phyloP scores from a whole-genome alignment of 2,888 invertebrate species.

The Thymelicus lineola region DNA sequence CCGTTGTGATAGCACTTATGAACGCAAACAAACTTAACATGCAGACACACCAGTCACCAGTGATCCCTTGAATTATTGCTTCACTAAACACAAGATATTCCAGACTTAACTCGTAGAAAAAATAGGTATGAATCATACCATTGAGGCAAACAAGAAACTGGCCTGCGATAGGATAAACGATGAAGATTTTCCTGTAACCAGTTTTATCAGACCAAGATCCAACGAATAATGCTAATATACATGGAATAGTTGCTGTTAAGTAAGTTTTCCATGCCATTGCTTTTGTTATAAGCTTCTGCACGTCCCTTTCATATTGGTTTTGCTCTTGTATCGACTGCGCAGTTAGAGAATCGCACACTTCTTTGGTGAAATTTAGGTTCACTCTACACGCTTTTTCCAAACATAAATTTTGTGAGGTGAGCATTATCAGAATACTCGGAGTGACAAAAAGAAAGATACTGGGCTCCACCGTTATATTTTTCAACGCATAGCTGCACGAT shows the following conservation, averaged over 20 bases:
- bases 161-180: slow-evolving; percentile 89
- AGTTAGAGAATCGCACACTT: slow-evolving; percentile 90
- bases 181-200: slow-evolving; percentile 89
- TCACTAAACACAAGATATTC: slow-evolving; percentile 90
- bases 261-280: slow-evolving; percentile 93
- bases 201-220: slow-evolving; percentile 90
- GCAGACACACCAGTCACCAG: slow-evolving; percentile 93
- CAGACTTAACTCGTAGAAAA: slow-evolving; percentile 89
- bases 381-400: slow-evolving; percentile 94
- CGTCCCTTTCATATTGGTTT: slow-evolving; percentile 81
- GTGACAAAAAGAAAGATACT: slow-evolving; percentile 60
- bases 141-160: slow-evolving; percentile 89
- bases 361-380: slow-evolving; percentile 88
- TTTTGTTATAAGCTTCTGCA: slow-evolving; percentile 88
- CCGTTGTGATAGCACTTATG: slow-evolving; percentile 91
- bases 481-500: slow-evolving; percentile 47
- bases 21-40: slow-evolving; percentile 93
- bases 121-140: slow-evolving; percentile 90
- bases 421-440: slow-evolving; percentile 76
- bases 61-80: slow-evolving; percentile 90
- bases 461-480: slow-evolving; percentile 70
- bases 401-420: slow-evolving; percentile 92
- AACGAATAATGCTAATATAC: slow-evolving; percentile 90
- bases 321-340: slow-evolving; percentile 85
- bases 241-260: slow-evolving; percentile 90